These are phyloP conservation scores for crab-eating macaque (Macaca fascicularis) DNA, from an alignment of 2,113 vertebrate genomes.

Conservation along the genomic window DNA sequence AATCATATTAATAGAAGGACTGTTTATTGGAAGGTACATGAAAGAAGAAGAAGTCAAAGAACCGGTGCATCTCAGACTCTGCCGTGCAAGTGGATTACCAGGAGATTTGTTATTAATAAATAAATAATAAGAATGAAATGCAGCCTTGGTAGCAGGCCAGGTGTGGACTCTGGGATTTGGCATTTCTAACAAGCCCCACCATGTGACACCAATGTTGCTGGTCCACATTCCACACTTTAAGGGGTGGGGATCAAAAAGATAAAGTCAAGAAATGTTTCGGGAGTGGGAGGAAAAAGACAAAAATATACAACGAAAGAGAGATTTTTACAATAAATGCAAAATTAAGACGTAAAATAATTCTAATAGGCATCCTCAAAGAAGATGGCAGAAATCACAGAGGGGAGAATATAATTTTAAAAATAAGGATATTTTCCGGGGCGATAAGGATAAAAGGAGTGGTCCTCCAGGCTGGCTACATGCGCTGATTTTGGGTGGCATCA, in stretches of 20 bases:
- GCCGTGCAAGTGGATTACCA: fast-evolving
- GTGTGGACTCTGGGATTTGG: background rate
- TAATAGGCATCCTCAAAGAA: background rate
- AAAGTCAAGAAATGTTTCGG: background rate
- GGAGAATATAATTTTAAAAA: background rate
- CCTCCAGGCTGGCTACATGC: background rate
- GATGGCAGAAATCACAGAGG: background rate
- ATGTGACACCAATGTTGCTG: background rate
- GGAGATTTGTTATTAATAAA: too few relatives aligned
- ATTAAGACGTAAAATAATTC: background rate
- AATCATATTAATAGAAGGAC: background rate
- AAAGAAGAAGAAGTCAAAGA: background rate
- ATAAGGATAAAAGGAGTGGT: background rate
- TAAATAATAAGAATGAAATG: too few relatives aligned
- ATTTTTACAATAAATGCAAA: background rate
- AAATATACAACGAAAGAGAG: background rate
- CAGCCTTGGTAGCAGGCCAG: background rate
- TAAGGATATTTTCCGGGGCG: background rate
- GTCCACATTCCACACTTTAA: background rate
- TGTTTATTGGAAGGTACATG: background rate
- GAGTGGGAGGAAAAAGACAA: background rate
- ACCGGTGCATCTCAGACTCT: background rate
- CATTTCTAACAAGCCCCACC: background rate
- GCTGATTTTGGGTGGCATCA: background rate
- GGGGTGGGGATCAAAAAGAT: background rate